A percentile compares a stretch with the other conserved stretches of the same genome.
Conservation (phyloP, 1,140 invertebrate genomes). For the Pseudomyrmex dendroicus region DNA sequence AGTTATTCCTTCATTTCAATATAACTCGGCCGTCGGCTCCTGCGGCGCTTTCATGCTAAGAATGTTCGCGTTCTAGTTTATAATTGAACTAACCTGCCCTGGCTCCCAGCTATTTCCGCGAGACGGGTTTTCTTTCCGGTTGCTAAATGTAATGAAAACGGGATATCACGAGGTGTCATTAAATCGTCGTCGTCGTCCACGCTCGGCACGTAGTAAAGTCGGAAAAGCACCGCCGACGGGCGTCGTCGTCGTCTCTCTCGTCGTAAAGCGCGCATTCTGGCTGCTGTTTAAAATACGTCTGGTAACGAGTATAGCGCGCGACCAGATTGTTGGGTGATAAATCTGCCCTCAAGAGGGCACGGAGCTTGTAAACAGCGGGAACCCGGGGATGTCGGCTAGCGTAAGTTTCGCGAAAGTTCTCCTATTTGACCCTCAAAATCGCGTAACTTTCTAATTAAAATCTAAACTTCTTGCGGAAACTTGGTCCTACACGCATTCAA, state of each 20-base stretch:
- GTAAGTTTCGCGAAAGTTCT: constrained; percentile 36
- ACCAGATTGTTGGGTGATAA: constrained; percentile 69
- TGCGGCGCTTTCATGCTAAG: not conserved
- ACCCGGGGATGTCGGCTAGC: constrained; percentile 10
- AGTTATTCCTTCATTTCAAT: not conserved
- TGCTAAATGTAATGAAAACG: constrained; percentile 37
- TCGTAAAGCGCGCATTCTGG: not conserved
- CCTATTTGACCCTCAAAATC: constrained; percentile 69
- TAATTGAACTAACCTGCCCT: constrained; percentile 16
- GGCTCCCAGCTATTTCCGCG: not conserved
- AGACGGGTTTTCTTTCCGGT: not conserved
- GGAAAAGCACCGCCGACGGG: not conserved
- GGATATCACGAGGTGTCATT: constrained; percentile 1
- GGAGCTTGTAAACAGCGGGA: constrained; percentile 63
- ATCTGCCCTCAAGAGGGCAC: constrained; percentile 45
- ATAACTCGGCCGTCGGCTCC: not conserved
- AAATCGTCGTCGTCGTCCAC: not conserved
- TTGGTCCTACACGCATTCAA: constrained; percentile 50
- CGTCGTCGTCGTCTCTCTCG: not conserved
- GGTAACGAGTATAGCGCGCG: constrained; percentile 8
- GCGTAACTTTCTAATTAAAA: constrained; percentile 75
- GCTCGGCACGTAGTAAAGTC: not conserved
- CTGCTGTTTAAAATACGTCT: constrained; percentile 31
- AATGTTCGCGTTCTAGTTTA: not conserved
- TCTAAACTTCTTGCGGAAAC: constrained; percentile 62